Base-by-base conservation (phyloP, 92 coral and sea anemone genomes). In the Parazoanthus swiftii region DNA sequence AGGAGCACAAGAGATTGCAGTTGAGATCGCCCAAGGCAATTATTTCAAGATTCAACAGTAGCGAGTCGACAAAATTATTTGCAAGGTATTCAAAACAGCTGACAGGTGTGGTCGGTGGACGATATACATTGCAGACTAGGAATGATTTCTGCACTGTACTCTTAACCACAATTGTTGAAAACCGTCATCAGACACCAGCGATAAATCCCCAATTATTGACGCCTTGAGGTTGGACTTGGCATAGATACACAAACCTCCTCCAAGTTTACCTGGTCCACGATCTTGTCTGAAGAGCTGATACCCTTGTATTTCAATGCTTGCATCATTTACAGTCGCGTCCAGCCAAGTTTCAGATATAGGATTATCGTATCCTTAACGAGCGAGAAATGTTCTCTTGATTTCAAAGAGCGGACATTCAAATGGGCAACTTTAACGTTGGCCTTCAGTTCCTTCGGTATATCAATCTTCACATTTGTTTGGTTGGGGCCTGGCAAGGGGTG, bases 1-100 rank as follows among this genome's bases (percentile, higher is more conserved):
- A 80, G 63, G 81, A 56, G 58, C 66, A 86, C 86, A 89, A 29
- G 21, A 89, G 84, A 66, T 91, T 86, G 81, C 89, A 89, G 85
- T 92, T 92, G 54, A 92, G 81, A 74, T 92, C 94, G 21, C 94
- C 92, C 65, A 86, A 65, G 26, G 80, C 70, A 67, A 90, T 54
- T 16, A 74, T 82, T 36, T 89, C 91, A 65, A 89, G 81, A 42
- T 74, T 76, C 48, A 44, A 79, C 63, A 90, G 85, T 67, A 76
- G 83, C 54, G 90, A 88, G 65, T 90, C 85, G 16, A 85, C 86
- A 50, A 90, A 65, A 25, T 82, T 80, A 25, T 90, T 82, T n/a
- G 92, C 54, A 46, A 90, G 77, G 73, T 72, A 81, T 87, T 86
- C 88, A 82, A 86, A 79, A 79, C 90, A 86, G 21, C 68, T 74